Base-by-base conservation (phyloP, 2,113 vertebrate genomes). In the Pseudorhombus dupliciocellatus region DNA sequence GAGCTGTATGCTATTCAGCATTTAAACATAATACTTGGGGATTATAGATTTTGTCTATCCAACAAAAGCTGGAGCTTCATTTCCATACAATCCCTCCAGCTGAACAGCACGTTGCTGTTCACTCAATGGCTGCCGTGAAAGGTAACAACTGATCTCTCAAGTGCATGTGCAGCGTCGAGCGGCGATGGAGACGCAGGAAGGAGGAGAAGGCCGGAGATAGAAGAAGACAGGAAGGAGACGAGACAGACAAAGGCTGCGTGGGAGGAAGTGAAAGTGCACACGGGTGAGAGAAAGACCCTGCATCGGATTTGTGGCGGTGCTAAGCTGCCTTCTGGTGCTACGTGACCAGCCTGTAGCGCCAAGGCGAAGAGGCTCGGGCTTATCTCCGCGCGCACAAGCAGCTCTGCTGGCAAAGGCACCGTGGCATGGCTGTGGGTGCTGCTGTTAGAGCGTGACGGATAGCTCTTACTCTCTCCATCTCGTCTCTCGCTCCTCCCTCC, bases 311-410 rank as follows among this genome's bases (percentile, higher is more conserved):
- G 83, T 50, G 76, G 66, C 22, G 75, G 52, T 66, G 77, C 85
- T 83, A 82, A 87, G 87, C 87, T 83, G 83, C 84, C 77, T 86
- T 74, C 75, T 75, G 84, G 75, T 84, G 84, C 84, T 85, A 80
- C 55, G 80, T 85, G 81, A 87, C 77, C 75, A 60, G 85, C 79
- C 81, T 50, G 31, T 59, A 51, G 71, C 56, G 52, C 85, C 87
- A 77, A 84, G 70, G 82, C 81, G 65, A 81, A 82, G 42, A 74
- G 77, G 81, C 73, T 78, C n/a, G 26, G 73, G 76, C 84, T 92
- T 90, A 91, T 91, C 89, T 91, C 76, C 20, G 70, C 22, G 8
- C 84, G 81, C 89, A 92, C 88, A 88, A 85, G 84, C 87, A 77
- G 87, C 84, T 78, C 84, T 56, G 73, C 86, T 89, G 91, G 91